Evolutionary conservation across 1,140 invertebrate genomes (phyloP), one percentile per base, ranked within the genome.

Genomic region (fruit fly (Drosophila melanogaster)): DNA sequence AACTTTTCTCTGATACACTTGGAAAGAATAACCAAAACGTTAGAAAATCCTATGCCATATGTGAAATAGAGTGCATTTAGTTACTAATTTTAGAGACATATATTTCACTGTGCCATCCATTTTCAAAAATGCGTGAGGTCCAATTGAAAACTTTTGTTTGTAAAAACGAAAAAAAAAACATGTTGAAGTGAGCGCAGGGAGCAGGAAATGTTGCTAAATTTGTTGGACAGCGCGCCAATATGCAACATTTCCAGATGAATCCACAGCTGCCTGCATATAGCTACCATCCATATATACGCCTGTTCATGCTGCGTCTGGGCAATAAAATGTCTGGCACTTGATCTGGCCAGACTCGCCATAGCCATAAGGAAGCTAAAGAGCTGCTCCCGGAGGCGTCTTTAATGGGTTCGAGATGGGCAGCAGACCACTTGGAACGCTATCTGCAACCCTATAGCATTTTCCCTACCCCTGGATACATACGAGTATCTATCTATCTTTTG

Each of bases 241-340:
- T 70, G 66, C 64, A 70, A 70, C 64, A 35, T 69, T 19, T 67
- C 62, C 66, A 55, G 66, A 67, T 38, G 66, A 38, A 8, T 30
- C 30, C 26, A 30, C 26, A 49, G 22, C 61, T 54, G 46, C 22
- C 41, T 38, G 64, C 41, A 46, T 44, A 66, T 41, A 46, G 33
- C 26, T 26, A 10, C 1, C 17, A 12, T n/a, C 17, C 15, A n/a
- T 37, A 54, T 47, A 66, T 54, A 30, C 14, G 22, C 24, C 22
- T 26, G 35, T 33, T 44, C 62, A 56, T 59, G 72, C 71, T 67
- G 70, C 41, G 72, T 58, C 60, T 74, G 50, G 40, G 47, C 72
- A 57, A 75, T 75, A 75, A 75, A 75, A 75, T 41, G 62, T 77
- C 73, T 70, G 74, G 61, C 73, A 69, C 74, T 77, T 69, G 74